Percentiles rank a stretch among this genome's conserved stretches.
These are phyloP conservation scores for Epizoanthus illoricatus DNA, from an alignment of 92 coral and sea anemone genomes.

Conservation along the genomic window DNA sequence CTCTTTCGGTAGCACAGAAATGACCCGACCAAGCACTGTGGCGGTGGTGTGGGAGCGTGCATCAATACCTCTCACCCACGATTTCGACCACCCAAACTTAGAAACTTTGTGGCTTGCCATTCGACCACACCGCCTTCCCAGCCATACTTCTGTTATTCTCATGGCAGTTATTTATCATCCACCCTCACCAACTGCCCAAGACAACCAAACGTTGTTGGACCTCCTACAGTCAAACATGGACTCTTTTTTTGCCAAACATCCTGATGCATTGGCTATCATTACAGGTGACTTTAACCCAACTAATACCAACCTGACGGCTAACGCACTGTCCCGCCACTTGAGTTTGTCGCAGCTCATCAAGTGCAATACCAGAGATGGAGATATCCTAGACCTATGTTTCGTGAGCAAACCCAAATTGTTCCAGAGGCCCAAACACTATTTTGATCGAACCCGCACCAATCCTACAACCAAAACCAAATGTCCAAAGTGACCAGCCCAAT, in stretches of 20 bases:
- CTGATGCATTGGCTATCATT: constrained; percentile 30
- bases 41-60: constrained; percentile 54
- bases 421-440: constrained; percentile 13
- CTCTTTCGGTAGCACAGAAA: constrained; percentile 50
- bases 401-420: constrained; percentile 35
- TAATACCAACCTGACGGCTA: not conserved
- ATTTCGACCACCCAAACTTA: not conserved
- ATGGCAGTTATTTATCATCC: not conserved
- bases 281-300: constrained; percentile 25
- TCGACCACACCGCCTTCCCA: not conserved
- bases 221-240: constrained; percentile 9
- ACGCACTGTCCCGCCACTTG: not conserved
- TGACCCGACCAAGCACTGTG: not conserved
- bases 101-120: not conserved
- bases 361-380: not conserved
- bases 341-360: constrained; percentile 23
- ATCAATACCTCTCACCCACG: constrained; percentile 16
- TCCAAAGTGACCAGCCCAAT: not conserved
- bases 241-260: constrained; percentile 16
- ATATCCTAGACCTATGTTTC: constrained; percentile 4
- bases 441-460: not conserved
- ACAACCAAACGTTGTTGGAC: not conserved
- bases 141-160: not conserved
- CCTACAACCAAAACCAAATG: not conserved
- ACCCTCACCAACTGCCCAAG: not conserved